Base-by-base conservation (phyloP, 2,888 invertebrate genomes). In the Hypomecis atomaria region DNA sequence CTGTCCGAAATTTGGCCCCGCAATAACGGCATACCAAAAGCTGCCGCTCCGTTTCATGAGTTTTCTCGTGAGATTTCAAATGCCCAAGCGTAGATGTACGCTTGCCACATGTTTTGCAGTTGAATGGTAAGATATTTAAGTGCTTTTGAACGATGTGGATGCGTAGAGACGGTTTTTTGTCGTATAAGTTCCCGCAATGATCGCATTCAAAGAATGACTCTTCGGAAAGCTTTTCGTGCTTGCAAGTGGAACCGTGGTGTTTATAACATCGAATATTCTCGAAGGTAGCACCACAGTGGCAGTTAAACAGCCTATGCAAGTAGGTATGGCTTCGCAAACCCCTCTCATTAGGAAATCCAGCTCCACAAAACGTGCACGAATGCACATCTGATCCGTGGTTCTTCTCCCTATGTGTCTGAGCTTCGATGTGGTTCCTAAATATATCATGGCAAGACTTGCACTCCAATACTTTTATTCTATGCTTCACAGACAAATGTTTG, bases 81-180 rank as follows among this genome's bases (percentile, higher is more conserved):
- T 92, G 91, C 0, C 78, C 81, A 1, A 83, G 62, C 0, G 87
- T 91, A 0, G 90, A 88, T 0, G 89, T 83, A 0, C 89, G 77
- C 54, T 91, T 91, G 0, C 90, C 90, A 47, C 91, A 92, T 0
- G 74, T 75, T 8, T 82, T 77, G 43, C 91, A 92, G 0, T 83
- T 78, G 47, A 79, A 87, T 0, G 90, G 90, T 0, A 88, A 64
- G 0, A 90, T 81, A 44, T 87, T 81, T 0, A 91, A 62, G 67
- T 92, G 91, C 67, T 92, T 92, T 45, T 90, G 89, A 0, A 87
- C 71, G 7, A 91, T 88, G 59, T 92, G 91, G 2, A 85, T 82
- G 3, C 83, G 80, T 0, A 92, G 63, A 0, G 91, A 91, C 0
- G 88, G 87, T 54, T 92, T 92, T 8, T 84, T 84, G 4, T 81